Evolutionary conservation across 2,888 invertebrate species (phyloP), one percentile per base, ranked within the genome.

Genomic region (Sceliomorpha sp.): DNA sequence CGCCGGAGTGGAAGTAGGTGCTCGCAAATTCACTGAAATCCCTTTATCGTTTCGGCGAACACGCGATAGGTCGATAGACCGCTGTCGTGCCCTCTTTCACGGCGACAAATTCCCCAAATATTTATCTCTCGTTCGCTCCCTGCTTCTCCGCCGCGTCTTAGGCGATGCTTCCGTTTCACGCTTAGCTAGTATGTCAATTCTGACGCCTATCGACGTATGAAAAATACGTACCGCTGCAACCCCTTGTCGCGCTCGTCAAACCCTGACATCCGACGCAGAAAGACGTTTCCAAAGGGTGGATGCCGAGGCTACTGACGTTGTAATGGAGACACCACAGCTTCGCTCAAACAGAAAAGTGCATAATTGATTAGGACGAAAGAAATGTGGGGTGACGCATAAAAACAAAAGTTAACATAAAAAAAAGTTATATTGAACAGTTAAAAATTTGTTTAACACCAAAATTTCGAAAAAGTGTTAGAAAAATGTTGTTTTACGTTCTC

Each of bases 41-140:
- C 81, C 78, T 84, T 82, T 86, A 83, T 78, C 79, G 75, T 76
- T 77, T 74, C 70, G 72, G 75, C 82, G 78, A 86, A 86, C 81
- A 86, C 77, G 74, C 79, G 80, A 83, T 81, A 80, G 83, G 75
- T 79, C 76, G 58, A 67, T 67, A 59, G 79, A 73, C 72, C 59
- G 67, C 66, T 26, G 60, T 62, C 60, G 62, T 62, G 62, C 51
- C 73, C 73, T 72, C 48, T 66, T 56, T 66, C 70, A 31, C 76
- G 78, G 71, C 83, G 85, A 83, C 81, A 83, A 84, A 87, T 85
- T 86, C 85, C 79, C 87, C 86, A 88, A 88, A 88, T 88, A 88
- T 88, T 88, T 88, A 87, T 87, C 84, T 80, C 82, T 60, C 66
- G 53, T 34, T 53, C 34, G 60, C 63, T 67, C 44, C 70, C 59